A percentile compares a stretch with the other conserved stretches of the same genome.
Conservation (phyloP, 2,113 vertebrate species). For the Scopus umbretta region DNA sequence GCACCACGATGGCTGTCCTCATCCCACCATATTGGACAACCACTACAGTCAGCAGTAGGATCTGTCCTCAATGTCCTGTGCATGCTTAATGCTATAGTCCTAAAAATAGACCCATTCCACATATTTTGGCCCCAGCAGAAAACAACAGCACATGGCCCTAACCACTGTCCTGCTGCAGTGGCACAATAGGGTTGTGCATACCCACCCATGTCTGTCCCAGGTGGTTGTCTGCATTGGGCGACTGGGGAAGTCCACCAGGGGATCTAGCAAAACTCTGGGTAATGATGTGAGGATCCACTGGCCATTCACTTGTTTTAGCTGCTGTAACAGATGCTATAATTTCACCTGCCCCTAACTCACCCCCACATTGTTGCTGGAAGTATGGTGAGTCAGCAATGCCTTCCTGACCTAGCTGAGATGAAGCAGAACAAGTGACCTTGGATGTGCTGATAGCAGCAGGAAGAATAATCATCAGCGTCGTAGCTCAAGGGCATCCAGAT, state of each 20-base stretch:
- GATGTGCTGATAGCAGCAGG: slow-evolving; percentile 32
- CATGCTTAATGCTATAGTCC: background rate
- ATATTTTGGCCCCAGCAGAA: background rate
- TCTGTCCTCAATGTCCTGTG: background rate
- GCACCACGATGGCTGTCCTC: rapidly evolving
- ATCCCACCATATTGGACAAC: background rate
- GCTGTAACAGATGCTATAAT: background rate
- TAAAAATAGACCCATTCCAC: background rate
- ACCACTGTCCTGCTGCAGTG: background rate
- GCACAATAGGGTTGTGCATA: background rate
- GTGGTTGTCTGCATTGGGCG: background rate
- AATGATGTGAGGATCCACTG: background rate
- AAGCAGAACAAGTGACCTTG: slow-evolving; percentile 19
- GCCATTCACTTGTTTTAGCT: background rate
- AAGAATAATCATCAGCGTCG: background rate
- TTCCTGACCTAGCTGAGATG: slow-evolving; percentile 22
- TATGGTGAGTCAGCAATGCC: slow-evolving; percentile 33
- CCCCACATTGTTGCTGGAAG: background rate
- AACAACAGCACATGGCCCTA: background rate
- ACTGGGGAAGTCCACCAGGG: background rate
- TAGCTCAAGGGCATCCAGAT: slow-evolving; percentile 28
- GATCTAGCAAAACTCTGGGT: background rate
- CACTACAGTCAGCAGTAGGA: background rate
- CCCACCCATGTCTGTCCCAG: background rate
- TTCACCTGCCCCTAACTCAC: background rate